Evolutionary conservation across 1,140 invertebrate genomes (phyloP).

Genomic region (Drosophila parabipectinata): DNA sequence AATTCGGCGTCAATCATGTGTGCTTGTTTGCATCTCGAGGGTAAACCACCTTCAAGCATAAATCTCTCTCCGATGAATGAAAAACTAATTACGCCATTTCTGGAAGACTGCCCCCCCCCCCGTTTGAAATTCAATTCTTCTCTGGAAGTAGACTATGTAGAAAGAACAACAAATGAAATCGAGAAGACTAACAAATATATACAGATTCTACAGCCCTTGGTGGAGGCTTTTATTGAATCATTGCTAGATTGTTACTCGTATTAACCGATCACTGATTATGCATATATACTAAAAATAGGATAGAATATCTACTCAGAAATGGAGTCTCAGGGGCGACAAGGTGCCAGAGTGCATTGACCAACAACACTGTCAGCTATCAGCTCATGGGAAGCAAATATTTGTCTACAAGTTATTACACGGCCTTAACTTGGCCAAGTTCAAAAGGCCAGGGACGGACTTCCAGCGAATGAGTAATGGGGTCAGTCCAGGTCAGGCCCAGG

Average conservation of each 20-base stretch:
- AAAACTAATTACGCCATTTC: constrained; percentile 5
- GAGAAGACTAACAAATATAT: constrained; percentile 4
- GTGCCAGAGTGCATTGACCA: constrained; percentile 43
- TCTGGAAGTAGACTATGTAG: background rate
- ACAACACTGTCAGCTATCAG: constrained; percentile 19
- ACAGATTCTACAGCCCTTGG: background rate
- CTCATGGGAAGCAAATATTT: constrained; percentile 45
- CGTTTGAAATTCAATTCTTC: constrained; percentile 15
- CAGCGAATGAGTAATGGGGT: constrained; percentile 23
- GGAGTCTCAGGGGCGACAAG: constrained; percentile 22
- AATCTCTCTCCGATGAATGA: constrained; percentile 17
- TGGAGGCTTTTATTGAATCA: background rate
- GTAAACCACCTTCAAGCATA: constrained; percentile 24
- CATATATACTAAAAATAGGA: background rate
- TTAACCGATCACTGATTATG: constrained; percentile 1
- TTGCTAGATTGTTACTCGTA: background rate
- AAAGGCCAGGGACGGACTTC: constrained; percentile 39
- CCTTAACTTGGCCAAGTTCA: constrained; percentile 35
- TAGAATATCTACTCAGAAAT: background rate
- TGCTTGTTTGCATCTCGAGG: constrained; percentile 28
- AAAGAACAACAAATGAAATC: constrained; percentile 17
- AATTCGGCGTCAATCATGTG: constrained; percentile 35
- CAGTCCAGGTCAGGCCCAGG: constrained; percentile 34
- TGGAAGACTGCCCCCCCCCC: background rate
- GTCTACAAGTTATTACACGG: constrained; percentile 39